Evolutionary conservation across 2,797 vertebrate genomes (phyloP).

Genomic region (Pelobates cultripes): DNA sequence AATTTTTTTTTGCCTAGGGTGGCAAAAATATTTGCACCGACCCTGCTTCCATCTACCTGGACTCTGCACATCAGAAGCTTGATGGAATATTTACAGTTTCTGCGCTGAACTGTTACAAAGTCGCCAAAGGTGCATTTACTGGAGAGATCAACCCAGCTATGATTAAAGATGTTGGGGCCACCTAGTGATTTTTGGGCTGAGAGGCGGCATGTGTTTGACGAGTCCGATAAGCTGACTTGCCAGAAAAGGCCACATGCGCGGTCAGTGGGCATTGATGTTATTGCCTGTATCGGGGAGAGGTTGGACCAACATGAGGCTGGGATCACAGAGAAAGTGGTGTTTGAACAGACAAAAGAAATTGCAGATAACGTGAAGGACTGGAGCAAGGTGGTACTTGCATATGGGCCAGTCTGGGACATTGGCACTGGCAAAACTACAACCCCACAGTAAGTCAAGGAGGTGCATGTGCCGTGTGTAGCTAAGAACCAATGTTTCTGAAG

Average conservation of each 20-base stretch:
- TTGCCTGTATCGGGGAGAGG: constrained; percentile 97
- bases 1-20: too few species aligned
- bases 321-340: constrained; percentile 96
- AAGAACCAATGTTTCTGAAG: constrained; percentile 87
- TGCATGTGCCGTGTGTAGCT: constrained; percentile 90
- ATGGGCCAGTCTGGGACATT: constrained; percentile 97
- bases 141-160: constrained; percentile 98
- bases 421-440: constrained; percentile 96
- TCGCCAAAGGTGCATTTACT: constrained; percentile 93
- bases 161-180: constrained; percentile 95
- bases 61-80: constrained; percentile 88
- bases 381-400: constrained; percentile 95
- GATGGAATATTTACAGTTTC: constrained; percentile 90
- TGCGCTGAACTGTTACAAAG: constrained; percentile 98
- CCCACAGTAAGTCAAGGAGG: constrained; percentile 96
- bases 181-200: constrained; percentile 96
- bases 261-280: constrained; percentile 85
- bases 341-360: constrained; percentile 92
- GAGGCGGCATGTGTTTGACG: constrained; percentile 92
- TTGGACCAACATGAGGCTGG: constrained; percentile 95
- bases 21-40: constrained; percentile 59
- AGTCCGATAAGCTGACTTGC: constrained; percentile 95
- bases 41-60: constrained; percentile 90
- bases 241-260: constrained; percentile 96
- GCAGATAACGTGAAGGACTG: constrained; percentile 98